phyloP scores from a whole-genome alignment of 2,888 invertebrate genomes.

The Amphipoea oculea region DNA sequence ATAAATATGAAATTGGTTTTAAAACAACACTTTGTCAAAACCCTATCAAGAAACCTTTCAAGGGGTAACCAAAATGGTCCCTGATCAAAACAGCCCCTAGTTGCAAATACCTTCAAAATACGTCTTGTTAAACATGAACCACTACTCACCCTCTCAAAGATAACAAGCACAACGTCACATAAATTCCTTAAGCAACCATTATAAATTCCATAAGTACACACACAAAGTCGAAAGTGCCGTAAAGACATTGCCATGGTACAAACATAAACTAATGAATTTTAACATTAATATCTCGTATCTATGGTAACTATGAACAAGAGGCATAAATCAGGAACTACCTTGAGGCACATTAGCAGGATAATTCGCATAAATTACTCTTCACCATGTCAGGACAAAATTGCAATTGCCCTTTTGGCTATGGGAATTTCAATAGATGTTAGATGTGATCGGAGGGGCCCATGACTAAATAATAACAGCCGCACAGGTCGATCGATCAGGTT shows the following conservation, averaged over 20 bases:
- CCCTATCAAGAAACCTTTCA: no score
- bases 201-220: constrained; percentile 59
- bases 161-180: constrained; percentile 32
- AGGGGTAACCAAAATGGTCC: fast-evolving
- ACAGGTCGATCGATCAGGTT: no score
- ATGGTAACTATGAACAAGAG: constrained; percentile 58
- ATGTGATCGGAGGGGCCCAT: no score
- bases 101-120: constrained; percentile 39
- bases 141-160: constrained; percentile 11
- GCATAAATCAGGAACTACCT: constrained; percentile 62
- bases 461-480: no score
- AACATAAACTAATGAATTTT: constrained; percentile 63
- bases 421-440: constrained; percentile 12
- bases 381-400: constrained; percentile 45
- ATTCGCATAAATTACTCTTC: constrained; percentile 61
- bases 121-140: constrained; percentile 30
- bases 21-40: no score
- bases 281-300: constrained; percentile 61
- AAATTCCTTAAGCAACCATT: constrained; percentile 54
- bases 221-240: constrained; percentile 52
- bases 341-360: constrained; percentile 59
- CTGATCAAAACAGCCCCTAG: neutral
- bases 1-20: no score
- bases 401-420: constrained; percentile 36
- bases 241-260: constrained; percentile 39